Percentiles rank a stretch among this genome's conserved stretches.
Evolutionary conservation across 1,140 invertebrate genomes (phyloP).

Genomic region (Sinella curviseta): DNA sequence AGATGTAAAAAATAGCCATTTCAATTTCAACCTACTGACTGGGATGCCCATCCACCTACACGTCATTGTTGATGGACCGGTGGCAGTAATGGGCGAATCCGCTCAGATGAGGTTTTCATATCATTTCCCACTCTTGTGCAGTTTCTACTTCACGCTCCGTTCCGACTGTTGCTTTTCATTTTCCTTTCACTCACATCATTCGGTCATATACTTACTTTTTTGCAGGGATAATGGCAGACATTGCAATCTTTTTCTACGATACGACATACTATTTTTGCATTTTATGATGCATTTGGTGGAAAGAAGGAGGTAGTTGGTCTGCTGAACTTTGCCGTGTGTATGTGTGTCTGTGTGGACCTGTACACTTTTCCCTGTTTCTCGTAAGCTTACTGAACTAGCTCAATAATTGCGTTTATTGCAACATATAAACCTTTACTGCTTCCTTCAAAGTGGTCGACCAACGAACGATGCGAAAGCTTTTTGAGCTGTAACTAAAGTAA

Average conservation of each 20-base stretch:
- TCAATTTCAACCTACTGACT: too few species aligned
- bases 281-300: background rate
- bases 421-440: conserved; percentile 8
- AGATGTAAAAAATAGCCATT: too few species aligned
- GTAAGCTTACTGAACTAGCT: background rate
- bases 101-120: too few species aligned
- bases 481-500: background rate
- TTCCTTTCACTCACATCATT: too few species aligned
- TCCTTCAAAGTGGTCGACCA: background rate
- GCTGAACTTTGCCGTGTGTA: background rate
- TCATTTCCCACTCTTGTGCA: too few species aligned
- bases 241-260: background rate
- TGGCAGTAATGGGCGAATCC: too few species aligned
- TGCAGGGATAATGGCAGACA: too few species aligned
- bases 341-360: too few species aligned
- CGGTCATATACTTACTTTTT: too few species aligned
- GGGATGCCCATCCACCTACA: too few species aligned
- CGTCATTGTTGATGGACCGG: too few species aligned
- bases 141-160: too few species aligned
- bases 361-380: background rate
- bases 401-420: conserved; percentile 1
- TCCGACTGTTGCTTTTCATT: background rate
- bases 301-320: background rate
- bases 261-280: background rate
- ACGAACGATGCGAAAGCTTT: background rate